These are phyloP conservation scores for Poeciliopsis prolifica DNA, from an alignment of 2,113 vertebrate species.

Conservation along the genomic window DNA sequence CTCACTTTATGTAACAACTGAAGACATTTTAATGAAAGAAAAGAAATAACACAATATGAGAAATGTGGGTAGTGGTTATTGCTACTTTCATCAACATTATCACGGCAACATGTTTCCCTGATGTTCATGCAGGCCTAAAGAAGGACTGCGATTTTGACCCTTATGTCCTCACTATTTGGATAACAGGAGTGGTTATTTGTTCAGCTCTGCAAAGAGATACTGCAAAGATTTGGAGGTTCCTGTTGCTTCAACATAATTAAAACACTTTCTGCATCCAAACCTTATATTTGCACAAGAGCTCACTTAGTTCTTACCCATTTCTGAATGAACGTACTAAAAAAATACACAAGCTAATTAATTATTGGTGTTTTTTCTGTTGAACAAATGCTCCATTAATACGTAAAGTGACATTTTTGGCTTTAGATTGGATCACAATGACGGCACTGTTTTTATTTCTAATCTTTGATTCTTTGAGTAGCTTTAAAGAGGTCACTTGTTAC, in stretches of 20 bases:
- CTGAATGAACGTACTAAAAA: too few species aligned
- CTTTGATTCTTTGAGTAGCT: not conserved
- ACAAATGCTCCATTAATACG: not conserved
- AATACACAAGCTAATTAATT: too few species aligned
- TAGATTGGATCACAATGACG: not conserved
- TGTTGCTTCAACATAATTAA: not conserved
- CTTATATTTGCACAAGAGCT: not conserved
- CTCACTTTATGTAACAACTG: not conserved
- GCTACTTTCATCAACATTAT: not conserved
- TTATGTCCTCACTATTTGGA: not conserved
- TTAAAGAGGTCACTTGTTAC: not conserved
- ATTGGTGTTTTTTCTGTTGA: too few species aligned
- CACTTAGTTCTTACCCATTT: too few species aligned
- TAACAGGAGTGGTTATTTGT: conserved; percentile 24
- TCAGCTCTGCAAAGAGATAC: conserved; percentile 7
- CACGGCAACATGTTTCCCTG: not conserved
- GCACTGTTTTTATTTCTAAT: not conserved
- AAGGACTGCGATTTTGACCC: not conserved
- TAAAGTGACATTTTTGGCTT: not conserved
- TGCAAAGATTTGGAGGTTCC: not conserved
- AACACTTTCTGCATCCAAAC: not conserved
- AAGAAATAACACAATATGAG: not conserved
- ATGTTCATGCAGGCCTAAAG: not conserved
- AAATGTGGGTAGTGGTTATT: not conserved
- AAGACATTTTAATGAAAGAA: not conserved